phyloP scores from a whole-genome alignment of 2,113 vertebrate genomes.

The Ellobius talpinus region DNA sequence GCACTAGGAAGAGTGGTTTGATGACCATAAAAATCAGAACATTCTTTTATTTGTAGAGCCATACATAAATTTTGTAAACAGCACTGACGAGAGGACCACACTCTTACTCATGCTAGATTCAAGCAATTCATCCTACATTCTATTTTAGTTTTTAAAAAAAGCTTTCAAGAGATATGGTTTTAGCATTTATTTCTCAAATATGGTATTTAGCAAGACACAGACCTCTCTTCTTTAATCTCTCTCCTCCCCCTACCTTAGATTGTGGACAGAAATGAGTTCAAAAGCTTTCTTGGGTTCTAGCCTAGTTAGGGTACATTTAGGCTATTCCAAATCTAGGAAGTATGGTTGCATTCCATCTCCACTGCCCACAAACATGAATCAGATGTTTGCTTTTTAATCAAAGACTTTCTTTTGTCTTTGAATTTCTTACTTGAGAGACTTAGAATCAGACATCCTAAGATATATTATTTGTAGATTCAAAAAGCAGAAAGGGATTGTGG shows the following conservation, averaged over 20 bases:
- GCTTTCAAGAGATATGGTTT: slow-evolving; percentile 10
- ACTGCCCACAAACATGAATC: not conserved
- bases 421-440: slow-evolving; percentile 41
- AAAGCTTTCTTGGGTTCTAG: slow-evolving; percentile 30
- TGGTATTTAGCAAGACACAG: slow-evolving; percentile 18
- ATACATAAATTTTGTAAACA: slow-evolving; percentile 1
- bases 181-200: slow-evolving; percentile 43
- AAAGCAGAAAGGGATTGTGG: slow-evolving; percentile 50
- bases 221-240: not conserved
- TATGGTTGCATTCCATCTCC: slow-evolving; percentile 16
- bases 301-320: not conserved
- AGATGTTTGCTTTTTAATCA: slow-evolving; percentile 36
- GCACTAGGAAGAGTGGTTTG: not conserved
- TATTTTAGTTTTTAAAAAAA: slow-evolving; percentile 54
- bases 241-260: not conserved
- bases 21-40: not conserved
- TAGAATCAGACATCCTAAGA: slow-evolving; percentile 17
- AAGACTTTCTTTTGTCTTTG: slow-evolving; percentile 46
- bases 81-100: not conserved
- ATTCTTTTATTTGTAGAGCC: not conserved
- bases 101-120: not conserved
- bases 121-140: slow-evolving; percentile 26
- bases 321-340: slow-evolving; percentile 30
- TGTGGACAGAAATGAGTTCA: slow-evolving; percentile 28
- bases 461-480: slow-evolving; percentile 57